Percentiles rank a stretch among this genome's conserved stretches.
Conservation (phyloP, 2,113 vertebrate genomes). For the Macquaria ambigua region DNA sequence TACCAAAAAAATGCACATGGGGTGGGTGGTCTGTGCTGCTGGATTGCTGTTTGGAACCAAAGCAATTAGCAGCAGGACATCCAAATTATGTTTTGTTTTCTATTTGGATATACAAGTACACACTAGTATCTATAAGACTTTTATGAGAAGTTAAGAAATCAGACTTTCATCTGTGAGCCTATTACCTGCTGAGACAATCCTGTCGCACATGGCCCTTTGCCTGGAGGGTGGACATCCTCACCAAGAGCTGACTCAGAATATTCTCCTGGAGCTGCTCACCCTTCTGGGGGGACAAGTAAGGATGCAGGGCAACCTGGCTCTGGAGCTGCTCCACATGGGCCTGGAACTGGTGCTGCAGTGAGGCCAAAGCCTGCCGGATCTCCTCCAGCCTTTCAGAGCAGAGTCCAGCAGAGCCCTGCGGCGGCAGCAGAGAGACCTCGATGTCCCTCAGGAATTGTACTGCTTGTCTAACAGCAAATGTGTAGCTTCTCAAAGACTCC, state of each 20-base stretch:
- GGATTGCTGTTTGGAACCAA: no score
- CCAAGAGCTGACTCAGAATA: conserved; percentile 81
- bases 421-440: conserved; percentile 74
- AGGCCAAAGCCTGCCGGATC: conserved; percentile 49
- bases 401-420: conserved; percentile 57
- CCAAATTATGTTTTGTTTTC: no score
- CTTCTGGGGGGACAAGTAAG: conserved; percentile 74
- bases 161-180: not conserved
- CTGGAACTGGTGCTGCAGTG: conserved; percentile 83
- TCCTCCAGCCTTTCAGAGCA: conserved; percentile 71
- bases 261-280: conserved; percentile 78
- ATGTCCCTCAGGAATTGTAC: conserved; percentile 71
- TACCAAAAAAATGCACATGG: no score
- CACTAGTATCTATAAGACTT: no score
- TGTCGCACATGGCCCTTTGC: conserved; percentile 77
- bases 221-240: conserved; percentile 80
- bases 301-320: conserved; percentile 73
- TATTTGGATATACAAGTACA: no score
- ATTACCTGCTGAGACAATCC: conserved; percentile 79
- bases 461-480: conserved; percentile 68
- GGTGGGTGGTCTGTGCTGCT: no score
- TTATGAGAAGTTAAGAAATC: not conserved
- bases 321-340: conserved; percentile 79
- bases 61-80: no score
- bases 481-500: conserved; percentile 79